Base-by-base conservation (phyloP, 2,888 invertebrate species). In the Polyommatus iphigenia region DNA sequence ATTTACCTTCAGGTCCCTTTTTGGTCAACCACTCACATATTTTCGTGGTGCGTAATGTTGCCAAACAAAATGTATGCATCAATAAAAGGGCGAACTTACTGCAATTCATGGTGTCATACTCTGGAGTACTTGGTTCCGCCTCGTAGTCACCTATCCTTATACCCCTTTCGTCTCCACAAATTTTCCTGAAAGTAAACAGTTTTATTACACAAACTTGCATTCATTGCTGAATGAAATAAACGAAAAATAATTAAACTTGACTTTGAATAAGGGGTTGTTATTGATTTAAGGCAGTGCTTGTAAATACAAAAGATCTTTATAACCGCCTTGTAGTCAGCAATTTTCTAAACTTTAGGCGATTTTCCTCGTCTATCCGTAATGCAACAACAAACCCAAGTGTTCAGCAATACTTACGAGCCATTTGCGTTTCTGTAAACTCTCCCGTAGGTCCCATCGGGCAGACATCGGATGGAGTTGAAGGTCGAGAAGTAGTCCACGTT, bases 111-210 rank as follows among this genome's bases (percentile, higher is more conserved):
- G 84, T 81, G 0, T 87, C 80, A 13, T 92, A 94, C 59, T 88
- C 91, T 0, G 83, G 80, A 4, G 93, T 90, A 32, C 87, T 84
- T 13, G 90, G 90, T 4, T 83, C 78, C 0, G 94, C 94, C 83
- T 88, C 88, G 83, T 92, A 96, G 71, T 92, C 83, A 72, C 89
- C 93, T 79, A 96, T 95, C 80, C 89, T 89, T 0, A 85, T 84
- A n/a, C 95, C 95, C 46, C 90, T 87, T 57, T 95, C 94, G 82
- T 96, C 94, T 0, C 95, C 93, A 84, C 96, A 96, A 78, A 95
- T 94, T 88, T 92, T 95, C 72, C 95, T 95, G 83, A 78, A 90
- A 89, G 78, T 29, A 6, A 71, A 77, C 13, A 71, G n/a, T 24
- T 18, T 36, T 18, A 13, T 36, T 50, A 67, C 32, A 78, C 50